A percentile compares a stretch with the other conserved stretches of the same genome.
Evolutionary conservation across 2,797 vertebrate species (phyloP).

Genomic region (Garrulus glandarius): DNA sequence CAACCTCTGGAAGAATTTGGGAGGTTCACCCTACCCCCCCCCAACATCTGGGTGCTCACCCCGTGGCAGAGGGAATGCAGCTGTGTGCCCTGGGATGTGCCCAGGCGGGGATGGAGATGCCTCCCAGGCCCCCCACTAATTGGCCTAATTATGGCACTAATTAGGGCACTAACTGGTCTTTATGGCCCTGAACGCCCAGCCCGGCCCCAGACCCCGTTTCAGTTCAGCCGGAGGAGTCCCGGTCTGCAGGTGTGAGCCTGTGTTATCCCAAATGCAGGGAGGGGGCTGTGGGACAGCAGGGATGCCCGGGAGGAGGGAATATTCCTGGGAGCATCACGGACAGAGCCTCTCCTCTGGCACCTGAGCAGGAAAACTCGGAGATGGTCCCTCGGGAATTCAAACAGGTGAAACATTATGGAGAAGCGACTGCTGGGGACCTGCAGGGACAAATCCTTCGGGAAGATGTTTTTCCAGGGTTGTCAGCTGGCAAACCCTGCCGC

Average conservation of each 20-base stretch:
- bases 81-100: background rate
- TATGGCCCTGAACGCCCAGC: background rate
- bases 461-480: background rate
- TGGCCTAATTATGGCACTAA: background rate
- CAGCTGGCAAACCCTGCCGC: background rate
- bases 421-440: background rate
- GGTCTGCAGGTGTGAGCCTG: too few species aligned
- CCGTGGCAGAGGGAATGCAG: background rate
- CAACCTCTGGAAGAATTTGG: background rate
- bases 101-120: background rate
- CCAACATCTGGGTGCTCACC: rapidly evolving
- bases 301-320: background rate
- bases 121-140: background rate
- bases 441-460: background rate
- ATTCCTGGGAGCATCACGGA: rapidly evolving
- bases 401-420: background rate
- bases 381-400: background rate
- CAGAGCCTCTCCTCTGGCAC: background rate
- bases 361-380: rapidly evolving
- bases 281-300: background rate
- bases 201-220: background rate
- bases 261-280: rapidly evolving
- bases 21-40: background rate
- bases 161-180: background rate
- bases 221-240: background rate